Conservation (phyloP, 2,797 vertebrate genomes). For the Microcaecilia unicolor region DNA sequence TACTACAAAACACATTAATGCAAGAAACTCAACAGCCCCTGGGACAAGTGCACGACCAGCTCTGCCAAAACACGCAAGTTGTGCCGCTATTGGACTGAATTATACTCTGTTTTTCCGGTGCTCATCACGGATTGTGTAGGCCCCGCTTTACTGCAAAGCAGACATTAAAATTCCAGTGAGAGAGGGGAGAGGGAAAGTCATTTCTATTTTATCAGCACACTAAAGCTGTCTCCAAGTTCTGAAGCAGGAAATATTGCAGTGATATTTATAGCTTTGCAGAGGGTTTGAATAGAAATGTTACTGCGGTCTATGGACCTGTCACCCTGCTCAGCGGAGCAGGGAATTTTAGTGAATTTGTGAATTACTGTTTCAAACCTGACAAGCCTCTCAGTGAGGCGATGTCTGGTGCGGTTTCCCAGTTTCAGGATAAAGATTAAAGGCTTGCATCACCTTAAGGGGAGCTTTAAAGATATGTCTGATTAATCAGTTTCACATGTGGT, state of each 20-base stretch:
- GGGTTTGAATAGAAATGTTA: slow-evolving; percentile 69
- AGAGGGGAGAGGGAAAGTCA: slow-evolving; percentile 71
- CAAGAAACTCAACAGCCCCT: slow-evolving; percentile 28
- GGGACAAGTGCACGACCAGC: slow-evolving; percentile 28
- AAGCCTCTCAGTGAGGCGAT: slow-evolving; percentile 46
- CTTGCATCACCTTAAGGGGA: slow-evolving; percentile 26
- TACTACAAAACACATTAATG: slow-evolving; percentile 40
- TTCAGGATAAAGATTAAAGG: slow-evolving; percentile 43
- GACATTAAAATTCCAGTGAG: slow-evolving; percentile 72
- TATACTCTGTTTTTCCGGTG: slow-evolving; percentile 64
- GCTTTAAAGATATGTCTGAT: slow-evolving; percentile 16
- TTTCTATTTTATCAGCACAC: slow-evolving; percentile 74
- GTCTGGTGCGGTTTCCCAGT: slow-evolving; percentile 40
- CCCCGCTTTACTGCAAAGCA: slow-evolving; percentile 71
- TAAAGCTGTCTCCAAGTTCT: slow-evolving; percentile 72
- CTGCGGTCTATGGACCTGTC: slow-evolving; percentile 56
- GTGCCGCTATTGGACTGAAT: slow-evolving; percentile 70
- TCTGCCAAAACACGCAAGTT: slow-evolving; percentile 44
- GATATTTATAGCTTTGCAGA: slow-evolving; percentile 70
- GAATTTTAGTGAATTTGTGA: slow-evolving; percentile 64
- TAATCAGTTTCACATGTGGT: slow-evolving; percentile 5
- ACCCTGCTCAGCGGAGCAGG: slow-evolving; percentile 56
- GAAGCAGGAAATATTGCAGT: slow-evolving; percentile 65
- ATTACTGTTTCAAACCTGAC: slow-evolving; percentile 55
- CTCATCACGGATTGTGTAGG: slow-evolving; percentile 65